phyloP scores from a whole-genome alignment of 1,140 invertebrate genomes.

The Uloborus diversus region DNA sequence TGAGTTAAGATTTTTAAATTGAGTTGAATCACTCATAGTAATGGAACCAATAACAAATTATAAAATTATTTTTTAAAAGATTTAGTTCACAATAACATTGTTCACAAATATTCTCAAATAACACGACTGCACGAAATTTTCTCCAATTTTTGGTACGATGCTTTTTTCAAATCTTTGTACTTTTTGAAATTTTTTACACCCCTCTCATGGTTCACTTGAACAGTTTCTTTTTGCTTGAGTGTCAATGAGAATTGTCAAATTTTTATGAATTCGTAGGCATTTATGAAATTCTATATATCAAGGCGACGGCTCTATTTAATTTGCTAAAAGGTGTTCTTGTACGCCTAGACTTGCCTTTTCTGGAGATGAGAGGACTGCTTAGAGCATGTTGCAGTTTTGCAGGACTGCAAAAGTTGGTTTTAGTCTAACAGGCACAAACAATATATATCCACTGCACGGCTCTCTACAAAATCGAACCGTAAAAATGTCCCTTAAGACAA shows the following conservation, averaged over 20 bases:
- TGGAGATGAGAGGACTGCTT: neutral
- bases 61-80: neutral
- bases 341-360: too few species aligned
- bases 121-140: neutral
- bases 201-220: too few species aligned
- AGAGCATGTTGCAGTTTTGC: too few species aligned
- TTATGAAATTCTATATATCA: too few species aligned
- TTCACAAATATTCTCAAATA: neutral
- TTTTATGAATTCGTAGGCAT: neutral
- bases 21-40: neutral
- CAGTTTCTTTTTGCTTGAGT: too few species aligned
- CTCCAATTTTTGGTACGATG: neutral
- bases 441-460: too few species aligned
- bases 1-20: neutral
- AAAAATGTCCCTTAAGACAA: too few species aligned
- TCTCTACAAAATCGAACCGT: too few species aligned
- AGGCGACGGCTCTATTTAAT: neutral
- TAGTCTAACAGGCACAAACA: too few species aligned
- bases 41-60: neutral
- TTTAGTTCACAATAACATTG: neutral
- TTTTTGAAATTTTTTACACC: constrained; percentile 6
- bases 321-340: neutral
- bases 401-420: too few species aligned
- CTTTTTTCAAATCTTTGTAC: neutral
- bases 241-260: neutral